Evolutionary conservation across 2,888 invertebrate species (phyloP), one percentile per base, ranked within the genome.

Genomic region (Pilophorus perplexus): DNA sequence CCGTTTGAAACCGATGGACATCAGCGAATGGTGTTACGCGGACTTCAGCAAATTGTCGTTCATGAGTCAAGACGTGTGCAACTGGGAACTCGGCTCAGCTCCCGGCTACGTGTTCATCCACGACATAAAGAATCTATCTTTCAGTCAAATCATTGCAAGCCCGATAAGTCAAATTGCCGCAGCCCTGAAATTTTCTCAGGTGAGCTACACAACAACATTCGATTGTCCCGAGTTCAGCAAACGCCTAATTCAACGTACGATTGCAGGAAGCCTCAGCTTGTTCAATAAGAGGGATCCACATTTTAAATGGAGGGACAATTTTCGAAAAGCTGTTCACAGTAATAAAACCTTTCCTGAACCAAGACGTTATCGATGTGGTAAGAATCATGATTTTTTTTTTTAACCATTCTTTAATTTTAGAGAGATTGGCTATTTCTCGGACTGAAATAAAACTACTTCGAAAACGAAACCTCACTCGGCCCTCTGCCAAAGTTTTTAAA

Each of bases 151-250:
- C 4, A 57, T 72, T 6, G 66, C 64, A 23, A 70, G 67, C n/a
- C 70, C 72, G 5, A 54, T 73, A n/a, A 68, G 71, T 5, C 66
- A 70, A 10, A 68, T 70, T 16, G 69, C 70, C 20, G 59, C 71
- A 22, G 65, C 70, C 37, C 69, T 72, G n/a, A 66, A 68, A 65
- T 73, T 73, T 54, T 69, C 71, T 12, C 73, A 73, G 71, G 74
- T 74, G 28, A 28, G 10, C n/a, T n/a, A n/a, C n/a, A n/a, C n/a
- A n/a, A n/a, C n/a, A n/a, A n/a, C 8, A 10, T 10, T 37, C 37
- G 37, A 37, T n/a, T 37, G 8, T 37, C 10, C 37, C 8, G 12
- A 37, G 12, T 37, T 10, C n/a, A n/a, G n/a, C n/a, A n/a, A n/a
- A n/a, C n/a, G n/a, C n/a, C n/a, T n/a, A n/a, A n/a, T n/a, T n/a